These are phyloP conservation scores for Caprella mutica DNA, from an alignment of 2,888 invertebrate genomes.

Conservation along the genomic window DNA sequence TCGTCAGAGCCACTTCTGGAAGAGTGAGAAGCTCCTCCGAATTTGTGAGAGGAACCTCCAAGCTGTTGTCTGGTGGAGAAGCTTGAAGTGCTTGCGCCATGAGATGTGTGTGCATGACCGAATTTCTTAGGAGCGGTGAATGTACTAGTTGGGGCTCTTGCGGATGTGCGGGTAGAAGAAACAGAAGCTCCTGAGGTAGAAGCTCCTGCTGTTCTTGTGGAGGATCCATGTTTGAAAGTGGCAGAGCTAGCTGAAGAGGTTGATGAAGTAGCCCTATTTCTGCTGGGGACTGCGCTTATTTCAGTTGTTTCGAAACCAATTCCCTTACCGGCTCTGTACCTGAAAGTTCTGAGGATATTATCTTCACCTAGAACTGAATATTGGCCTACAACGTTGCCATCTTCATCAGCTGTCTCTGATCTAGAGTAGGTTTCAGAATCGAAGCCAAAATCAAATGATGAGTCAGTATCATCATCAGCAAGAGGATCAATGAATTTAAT, in stretches of 20 bases:
- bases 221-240: background rate
- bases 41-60: background rate
- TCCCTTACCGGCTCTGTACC: conserved; percentile 27
- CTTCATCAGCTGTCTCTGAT: conserved; percentile 28
- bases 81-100: background rate
- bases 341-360: conserved; percentile 25
- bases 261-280: background rate
- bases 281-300: conserved; percentile 9
- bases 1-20: too few relatives aligned
- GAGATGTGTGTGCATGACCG: background rate
- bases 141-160: background rate
- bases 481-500: conserved; percentile 27
- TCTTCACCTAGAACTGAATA: conserved; percentile 32
- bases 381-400: conserved; percentile 27
- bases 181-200: too few relatives aligned
- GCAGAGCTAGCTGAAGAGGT: background rate
- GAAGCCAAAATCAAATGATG: conserved; percentile 29
- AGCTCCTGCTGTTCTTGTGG: background rate
- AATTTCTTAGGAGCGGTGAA: background rate
- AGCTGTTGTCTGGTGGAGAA: background rate
- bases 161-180: background rate
- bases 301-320: conserved; percentile 29
- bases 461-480: conserved; percentile 21
- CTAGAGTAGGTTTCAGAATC: conserved; percentile 30
- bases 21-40: conserved; percentile 19